phyloP scores from a whole-genome alignment of 2,888 invertebrate species.

The Furcula furcula region DNA sequence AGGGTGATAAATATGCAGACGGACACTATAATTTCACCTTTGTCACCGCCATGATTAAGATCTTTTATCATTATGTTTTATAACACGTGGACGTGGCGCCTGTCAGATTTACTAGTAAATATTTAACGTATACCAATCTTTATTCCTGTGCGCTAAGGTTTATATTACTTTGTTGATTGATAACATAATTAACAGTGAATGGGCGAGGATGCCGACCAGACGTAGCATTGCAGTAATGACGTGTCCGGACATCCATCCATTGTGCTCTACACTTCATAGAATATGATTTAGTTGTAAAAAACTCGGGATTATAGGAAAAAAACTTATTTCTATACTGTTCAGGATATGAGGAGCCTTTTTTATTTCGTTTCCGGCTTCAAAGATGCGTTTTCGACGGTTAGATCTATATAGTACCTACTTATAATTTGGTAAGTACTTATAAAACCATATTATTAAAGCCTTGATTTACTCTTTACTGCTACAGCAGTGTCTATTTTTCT shows the following conservation, averaged over 20 bases:
- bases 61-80: conserved; percentile 20
- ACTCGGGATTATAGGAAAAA: conserved; percentile 15
- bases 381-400: too few relatives aligned
- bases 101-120: conserved; percentile 21
- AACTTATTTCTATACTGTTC: conserved; percentile 18
- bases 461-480: too few relatives aligned
- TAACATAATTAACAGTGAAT: conserved; percentile 45
- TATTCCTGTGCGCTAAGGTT: conserved; percentile 24
- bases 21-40: conserved; percentile 3
- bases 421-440: too few relatives aligned
- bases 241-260: conserved; percentile 62
- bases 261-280: conserved; percentile 36
- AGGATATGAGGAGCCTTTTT: conserved; percentile 1
- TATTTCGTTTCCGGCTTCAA: too few relatives aligned
- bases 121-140: conserved; percentile 13
- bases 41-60: conserved; percentile 9
- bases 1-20: too few relatives aligned
- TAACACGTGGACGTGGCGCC: conserved; percentile 17
- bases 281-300: conserved; percentile 21
- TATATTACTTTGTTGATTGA: conserved; percentile 19
- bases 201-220: conserved; percentile 62
- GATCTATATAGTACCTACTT: too few relatives aligned
- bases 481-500: too few relatives aligned
- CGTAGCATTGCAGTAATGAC: conserved; percentile 43
- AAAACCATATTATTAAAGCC: too few relatives aligned